Percentiles rank a stretch among this genome's conserved stretches.
phyloP scores from a whole-genome alignment of 2,888 invertebrate genomes.

The Tenthredo scrophulariae region DNA sequence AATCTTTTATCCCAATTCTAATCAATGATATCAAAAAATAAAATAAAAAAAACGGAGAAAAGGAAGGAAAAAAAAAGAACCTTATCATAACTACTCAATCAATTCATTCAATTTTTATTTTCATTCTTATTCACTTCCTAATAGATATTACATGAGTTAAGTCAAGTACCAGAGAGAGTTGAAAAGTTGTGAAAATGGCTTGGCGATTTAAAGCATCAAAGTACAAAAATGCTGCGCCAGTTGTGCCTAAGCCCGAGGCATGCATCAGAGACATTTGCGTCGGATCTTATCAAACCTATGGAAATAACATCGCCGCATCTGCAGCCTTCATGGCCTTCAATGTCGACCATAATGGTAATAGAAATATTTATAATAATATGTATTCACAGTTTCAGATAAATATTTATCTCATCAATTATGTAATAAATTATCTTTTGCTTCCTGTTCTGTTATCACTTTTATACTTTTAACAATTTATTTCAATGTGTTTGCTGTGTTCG shows the following conservation, averaged over 20 bases:
- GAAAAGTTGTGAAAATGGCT: constrained; percentile 83
- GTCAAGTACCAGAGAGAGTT: constrained; percentile 56
- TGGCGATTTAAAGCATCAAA: constrained; percentile 99
- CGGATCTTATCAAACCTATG: constrained; percentile 95
- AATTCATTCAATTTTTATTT: constrained; percentile 30
- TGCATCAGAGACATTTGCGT: constrained; percentile 93
- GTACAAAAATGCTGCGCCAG: constrained; percentile 98
- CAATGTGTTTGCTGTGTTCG: background rate
- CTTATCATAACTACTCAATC: background rate
- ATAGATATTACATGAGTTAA: constrained; percentile 76
- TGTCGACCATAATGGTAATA: constrained; percentile 91
- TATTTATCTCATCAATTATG: background rate
- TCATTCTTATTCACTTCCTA: background rate
- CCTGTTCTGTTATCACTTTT: constrained; percentile 26
- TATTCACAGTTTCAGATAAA: constrained; percentile 20
- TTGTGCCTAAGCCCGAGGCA: constrained; percentile 96
- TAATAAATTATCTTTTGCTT: background rate
- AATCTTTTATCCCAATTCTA: background rate
- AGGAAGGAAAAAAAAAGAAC: background rate
- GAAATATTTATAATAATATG: background rate
- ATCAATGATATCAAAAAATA: background rate
- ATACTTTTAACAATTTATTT: constrained; percentile 15
- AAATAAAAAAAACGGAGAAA: background rate
- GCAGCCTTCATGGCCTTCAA: constrained; percentile 97
- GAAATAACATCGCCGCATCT: constrained; percentile 96